Percentiles rank a stretch among this genome's conserved stretches.
phyloP scores from a whole-genome alignment of 2,888 invertebrate species.

The Heteromyza rotundicornis region DNA sequence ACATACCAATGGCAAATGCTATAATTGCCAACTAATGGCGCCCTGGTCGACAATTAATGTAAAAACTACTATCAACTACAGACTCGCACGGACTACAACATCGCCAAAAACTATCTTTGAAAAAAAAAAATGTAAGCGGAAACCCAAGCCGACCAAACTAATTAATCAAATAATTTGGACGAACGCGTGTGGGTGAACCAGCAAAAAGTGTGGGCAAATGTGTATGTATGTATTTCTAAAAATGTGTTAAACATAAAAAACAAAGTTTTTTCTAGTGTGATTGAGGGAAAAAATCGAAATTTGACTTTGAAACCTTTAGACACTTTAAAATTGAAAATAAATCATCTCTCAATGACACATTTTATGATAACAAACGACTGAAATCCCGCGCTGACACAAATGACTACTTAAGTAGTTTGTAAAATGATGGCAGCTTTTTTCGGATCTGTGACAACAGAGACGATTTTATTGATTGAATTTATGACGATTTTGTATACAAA shows the following conservation, averaged over 20 bases:
- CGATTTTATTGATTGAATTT: too few species aligned
- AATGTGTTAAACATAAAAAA: too few species aligned
- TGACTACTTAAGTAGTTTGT: slow-evolving; percentile 1
- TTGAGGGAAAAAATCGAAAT: not conserved
- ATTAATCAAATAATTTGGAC: not conserved
- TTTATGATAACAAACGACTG: not conserved
- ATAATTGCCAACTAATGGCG: not conserved
- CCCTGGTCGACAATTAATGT: not conserved
- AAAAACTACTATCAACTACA: not conserved
- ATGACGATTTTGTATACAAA: too few species aligned
- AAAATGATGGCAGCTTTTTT: not conserved
- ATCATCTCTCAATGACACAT: not conserved
- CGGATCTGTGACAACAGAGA: too few species aligned
- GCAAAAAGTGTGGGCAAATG: too few species aligned
- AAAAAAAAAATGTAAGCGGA: not conserved
- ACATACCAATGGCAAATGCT: too few species aligned
- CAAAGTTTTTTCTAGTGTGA: too few species aligned
- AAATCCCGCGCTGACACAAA: not conserved
- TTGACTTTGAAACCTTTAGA: not conserved
- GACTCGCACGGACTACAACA: not conserved
- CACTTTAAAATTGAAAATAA: not conserved
- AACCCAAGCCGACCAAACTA: not conserved
- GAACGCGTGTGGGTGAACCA: not conserved
- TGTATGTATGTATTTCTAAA: too few species aligned
- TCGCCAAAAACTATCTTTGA: not conserved